Evolutionary conservation across 2,888 invertebrate species (phyloP).

Genomic region (Melolontha melolontha): DNA sequence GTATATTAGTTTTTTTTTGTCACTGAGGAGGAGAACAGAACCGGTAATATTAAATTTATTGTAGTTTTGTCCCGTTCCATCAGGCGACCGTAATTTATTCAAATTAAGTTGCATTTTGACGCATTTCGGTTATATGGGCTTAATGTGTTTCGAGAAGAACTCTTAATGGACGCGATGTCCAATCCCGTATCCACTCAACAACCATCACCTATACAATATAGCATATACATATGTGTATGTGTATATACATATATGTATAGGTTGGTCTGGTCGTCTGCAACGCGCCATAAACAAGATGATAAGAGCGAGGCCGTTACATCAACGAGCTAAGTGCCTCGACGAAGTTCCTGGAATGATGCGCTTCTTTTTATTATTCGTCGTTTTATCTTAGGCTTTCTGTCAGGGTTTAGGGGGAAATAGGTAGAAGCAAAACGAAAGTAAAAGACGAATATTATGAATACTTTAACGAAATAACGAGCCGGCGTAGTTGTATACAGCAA

Average conservation of each 20-base stretch:
- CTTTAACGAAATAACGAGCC: no score
- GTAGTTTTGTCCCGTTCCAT: conserved; percentile 28
- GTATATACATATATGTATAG: conserved; percentile 29
- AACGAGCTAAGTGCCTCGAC: conserved; percentile 47
- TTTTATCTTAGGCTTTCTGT: conserved; percentile 17
- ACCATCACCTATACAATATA: conserved; percentile 3
- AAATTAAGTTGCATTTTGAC: conserved; percentile 44
- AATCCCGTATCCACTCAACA: conserved; percentile 15
- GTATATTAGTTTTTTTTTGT: no score
- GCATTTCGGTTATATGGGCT: conserved; percentile 41
- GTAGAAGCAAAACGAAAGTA: conserved; percentile 2
- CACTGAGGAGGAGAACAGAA: background rate
- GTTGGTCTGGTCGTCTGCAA: conserved; percentile 34
- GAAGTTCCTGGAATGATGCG: conserved; percentile 46
- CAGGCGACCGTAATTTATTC: conserved; percentile 39
- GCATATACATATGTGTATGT: conserved; percentile 3
- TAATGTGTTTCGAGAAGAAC: conserved; percentile 42
- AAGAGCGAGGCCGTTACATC: conserved; percentile 43
- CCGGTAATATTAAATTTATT: conserved; percentile 39
- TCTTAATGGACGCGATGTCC: conserved; percentile 40
- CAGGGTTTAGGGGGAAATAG: conserved; percentile 15
- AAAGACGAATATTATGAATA: no score
- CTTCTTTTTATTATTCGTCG: conserved; percentile 27
- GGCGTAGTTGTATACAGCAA: no score
- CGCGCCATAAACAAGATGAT: conserved; percentile 45